phyloP scores from a whole-genome alignment of 2,113 vertebrate species.

The Cololabis saira region DNA sequence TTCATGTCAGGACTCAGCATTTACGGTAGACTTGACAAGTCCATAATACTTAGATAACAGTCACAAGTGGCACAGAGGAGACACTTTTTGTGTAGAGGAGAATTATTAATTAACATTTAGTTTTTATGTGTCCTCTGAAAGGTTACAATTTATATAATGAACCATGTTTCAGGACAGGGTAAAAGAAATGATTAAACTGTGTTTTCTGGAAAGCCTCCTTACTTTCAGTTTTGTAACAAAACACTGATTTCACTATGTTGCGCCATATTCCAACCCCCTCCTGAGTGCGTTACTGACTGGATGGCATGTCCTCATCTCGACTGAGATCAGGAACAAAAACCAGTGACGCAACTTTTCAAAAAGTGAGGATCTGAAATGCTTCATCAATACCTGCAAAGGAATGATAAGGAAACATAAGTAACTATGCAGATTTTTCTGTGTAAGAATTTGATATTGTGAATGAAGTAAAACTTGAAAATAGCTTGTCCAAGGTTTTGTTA shows the following conservation, averaged over 20 bases:
- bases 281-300: background rate
- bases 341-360: background rate
- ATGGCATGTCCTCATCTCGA: conserved; percentile 21
- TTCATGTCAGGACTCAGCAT: conserved; percentile 7
- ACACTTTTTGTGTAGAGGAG: background rate
- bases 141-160: background rate
- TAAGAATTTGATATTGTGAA: too few species aligned
- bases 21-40: background rate
- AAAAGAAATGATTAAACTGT: background rate
- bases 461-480: too few species aligned
- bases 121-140: background rate
- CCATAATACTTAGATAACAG: background rate
- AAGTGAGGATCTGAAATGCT: background rate
- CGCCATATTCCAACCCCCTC: background rate
- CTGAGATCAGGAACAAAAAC: conserved; percentile 24
- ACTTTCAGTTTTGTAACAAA: too few species aligned
- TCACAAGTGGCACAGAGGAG: background rate
- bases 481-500: too few species aligned
- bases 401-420: too few species aligned
- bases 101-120: background rate
- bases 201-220: conserved; percentile 9
- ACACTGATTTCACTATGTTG: conserved; percentile 47
- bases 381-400: too few species aligned
- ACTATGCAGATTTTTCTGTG: too few species aligned
- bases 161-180: background rate